These are phyloP conservation scores for Scolopax mira DNA, from an alignment of 2,113 vertebrate genomes.

Conservation along the genomic window DNA sequence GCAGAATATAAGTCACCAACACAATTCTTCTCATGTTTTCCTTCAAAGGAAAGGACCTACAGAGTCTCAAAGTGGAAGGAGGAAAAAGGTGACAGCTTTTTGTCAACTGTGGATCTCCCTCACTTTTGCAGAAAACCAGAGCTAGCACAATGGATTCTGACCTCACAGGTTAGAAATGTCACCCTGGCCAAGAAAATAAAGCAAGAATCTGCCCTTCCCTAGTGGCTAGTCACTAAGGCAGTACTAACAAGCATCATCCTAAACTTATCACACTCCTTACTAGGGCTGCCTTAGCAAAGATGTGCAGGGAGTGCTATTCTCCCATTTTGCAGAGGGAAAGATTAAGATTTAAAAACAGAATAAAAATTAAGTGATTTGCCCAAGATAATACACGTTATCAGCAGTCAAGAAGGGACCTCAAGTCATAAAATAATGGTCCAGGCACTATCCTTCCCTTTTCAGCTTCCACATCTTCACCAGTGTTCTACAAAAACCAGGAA, in stretches of 20 bases:
- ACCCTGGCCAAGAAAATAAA: not conserved
- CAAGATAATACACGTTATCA: not conserved
- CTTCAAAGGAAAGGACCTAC: not conserved
- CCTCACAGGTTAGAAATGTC: not conserved
- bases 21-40: fast-evolving
- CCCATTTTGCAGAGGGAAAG: not conserved
- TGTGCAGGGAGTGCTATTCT: not conserved
- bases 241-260: not conserved
- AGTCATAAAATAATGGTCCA: not conserved
- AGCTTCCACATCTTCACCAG: not conserved
- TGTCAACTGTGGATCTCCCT: not conserved
- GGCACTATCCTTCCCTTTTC: not conserved
- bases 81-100: not conserved
- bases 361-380: not conserved
- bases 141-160: not conserved
- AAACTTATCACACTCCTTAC: not conserved
- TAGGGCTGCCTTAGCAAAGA: not conserved
- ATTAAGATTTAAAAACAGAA: not conserved
- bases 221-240: not conserved
- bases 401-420: not conserved
- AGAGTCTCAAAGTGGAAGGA: not conserved
- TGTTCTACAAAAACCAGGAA: not conserved
- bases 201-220: not conserved
- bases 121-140: not conserved
- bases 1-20: not conserved